Base-by-base conservation (phyloP, 2,888 invertebrate species). In the Andrena marginata region DNA sequence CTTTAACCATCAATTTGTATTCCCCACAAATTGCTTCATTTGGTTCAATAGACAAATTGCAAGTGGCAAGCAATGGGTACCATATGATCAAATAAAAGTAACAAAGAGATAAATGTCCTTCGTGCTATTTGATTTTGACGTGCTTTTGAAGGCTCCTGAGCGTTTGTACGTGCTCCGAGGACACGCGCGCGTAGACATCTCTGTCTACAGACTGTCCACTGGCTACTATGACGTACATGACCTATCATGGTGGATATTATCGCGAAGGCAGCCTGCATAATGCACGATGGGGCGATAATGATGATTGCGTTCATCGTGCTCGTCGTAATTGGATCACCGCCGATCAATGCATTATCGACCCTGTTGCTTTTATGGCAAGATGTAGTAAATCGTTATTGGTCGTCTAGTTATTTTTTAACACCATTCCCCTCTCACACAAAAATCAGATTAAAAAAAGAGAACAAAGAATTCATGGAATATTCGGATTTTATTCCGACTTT, bases 261-360 rank as follows among this genome's bases (percentile, higher is more conserved):
- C 74, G 77, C 26, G 70, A 84, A 84, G 77, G 79, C 77, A 80
- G 33, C 77, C 62, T 73, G 82, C 87, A 85, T 86, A 89, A 88
- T 85, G 85, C 78, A 73, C 87, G 88, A 87, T 86, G 84, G 74
- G 73, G 67, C 79, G 89, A 89, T 89, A 89, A 88, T 85, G 81
- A 87, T 86, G 90, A 90, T 89, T 89, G 84, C 83, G 88, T 89
- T 90, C 85, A 88, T 88, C 89, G 74, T 85, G 86, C 84, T 82
- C 71, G 77, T 77, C 74, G 78, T 86, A 88, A 85, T 85, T 82
- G 79, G 74, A 77, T 81, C 83, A 82, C 75, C 71, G 60, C 79
- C 80, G 79, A 87, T 87, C 80, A 68, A 63, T 62, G 16, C 64
- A 26, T 42, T 70, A 73, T 79, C 72, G 72, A 79, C 69, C 64